A percentile compares a stretch with the other conserved stretches of the same genome.
phyloP scores from a whole-genome alignment of 1,140 invertebrate species.

The Drosophila kanapiae region DNA sequence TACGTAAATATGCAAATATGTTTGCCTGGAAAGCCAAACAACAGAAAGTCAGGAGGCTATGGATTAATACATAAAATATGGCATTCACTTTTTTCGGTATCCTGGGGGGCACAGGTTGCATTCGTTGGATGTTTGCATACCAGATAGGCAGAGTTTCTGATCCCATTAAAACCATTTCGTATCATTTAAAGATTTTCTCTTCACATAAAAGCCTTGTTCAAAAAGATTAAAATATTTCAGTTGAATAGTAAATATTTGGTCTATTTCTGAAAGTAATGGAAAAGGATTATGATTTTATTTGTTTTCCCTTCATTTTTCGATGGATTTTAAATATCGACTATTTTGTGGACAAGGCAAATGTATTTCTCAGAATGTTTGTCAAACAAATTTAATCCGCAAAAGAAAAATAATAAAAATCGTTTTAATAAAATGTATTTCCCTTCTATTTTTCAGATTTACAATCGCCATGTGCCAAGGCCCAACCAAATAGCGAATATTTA shows the following conservation, averaged over 20 bases:
- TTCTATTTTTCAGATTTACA: conserved; percentile 35
- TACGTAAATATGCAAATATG: conserved; percentile 44
- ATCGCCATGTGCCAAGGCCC: conserved; percentile 41
- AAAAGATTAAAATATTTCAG: not conserved
- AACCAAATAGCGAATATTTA: conserved; percentile 24
- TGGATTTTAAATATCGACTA: not conserved
- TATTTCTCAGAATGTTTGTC: not conserved
- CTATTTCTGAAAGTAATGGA: not conserved
- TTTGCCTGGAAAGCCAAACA: conserved; percentile 39
- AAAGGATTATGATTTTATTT: not conserved
- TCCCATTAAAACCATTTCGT: not conserved
- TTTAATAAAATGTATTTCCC: conserved; percentile 33
- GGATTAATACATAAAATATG: conserved; percentile 31
- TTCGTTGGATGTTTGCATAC: not conserved
- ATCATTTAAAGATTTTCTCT: not conserved
- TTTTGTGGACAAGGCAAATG: not conserved
- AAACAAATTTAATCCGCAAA: not conserved
- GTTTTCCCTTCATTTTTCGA: not conserved
- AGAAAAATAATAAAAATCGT: conserved; percentile 4
- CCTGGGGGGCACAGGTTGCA: not conserved
- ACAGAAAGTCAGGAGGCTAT: conserved; percentile 22
- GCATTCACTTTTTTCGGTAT: not conserved
- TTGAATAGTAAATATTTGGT: not conserved
- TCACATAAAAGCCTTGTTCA: not conserved
- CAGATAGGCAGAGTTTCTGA: not conserved